Percentiles rank a stretch among this genome's conserved stretches.
Evolutionary conservation across 23 tunicate genomes (phyloP).

Genomic region (Clavelina lepadiformis): DNA sequence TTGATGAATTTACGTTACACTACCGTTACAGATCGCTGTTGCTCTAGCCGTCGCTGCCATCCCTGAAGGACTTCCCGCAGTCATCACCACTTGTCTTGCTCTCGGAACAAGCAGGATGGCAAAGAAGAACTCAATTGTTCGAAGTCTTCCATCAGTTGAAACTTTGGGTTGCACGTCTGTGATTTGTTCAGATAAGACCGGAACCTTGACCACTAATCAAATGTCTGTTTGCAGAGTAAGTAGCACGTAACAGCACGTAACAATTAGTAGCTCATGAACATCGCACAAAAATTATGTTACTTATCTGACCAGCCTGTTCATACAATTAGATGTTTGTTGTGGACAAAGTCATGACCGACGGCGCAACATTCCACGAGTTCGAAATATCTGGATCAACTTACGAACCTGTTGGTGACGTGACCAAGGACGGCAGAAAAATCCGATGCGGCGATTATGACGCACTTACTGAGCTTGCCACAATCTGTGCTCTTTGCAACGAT

Average conservation of each 20-base stretch:
- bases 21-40: constrained; percentile 86
- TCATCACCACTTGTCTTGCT: constrained; percentile 98
- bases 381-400: constrained; percentile 96
- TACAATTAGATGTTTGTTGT: constrained; percentile 75
- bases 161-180: constrained; percentile 99
- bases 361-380: constrained; percentile 72
- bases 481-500: constrained; percentile 98
- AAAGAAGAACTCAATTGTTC: constrained; percentile 98
- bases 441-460: constrained; percentile 66
- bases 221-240: constrained; percentile 88
- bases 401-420: constrained; percentile 92
- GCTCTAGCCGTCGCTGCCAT: constrained; percentile 99
- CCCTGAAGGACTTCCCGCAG: constrained; percentile 99
- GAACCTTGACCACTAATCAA: constrained; percentile 98
- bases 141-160: constrained; percentile 97
- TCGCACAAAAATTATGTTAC: no score
- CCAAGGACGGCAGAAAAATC: constrained; percentile 63
- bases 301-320: no score
- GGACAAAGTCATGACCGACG: constrained; percentile 58
- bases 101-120: constrained; percentile 99
- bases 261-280: no score
- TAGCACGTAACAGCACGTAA: no score
- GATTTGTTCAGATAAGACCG: constrained; percentile 99
- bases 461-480: constrained; percentile 90
- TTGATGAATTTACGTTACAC: no score